Base-by-base conservation (phyloP, 2,888 invertebrate species). In the Tubiluchus corallicola region DNA sequence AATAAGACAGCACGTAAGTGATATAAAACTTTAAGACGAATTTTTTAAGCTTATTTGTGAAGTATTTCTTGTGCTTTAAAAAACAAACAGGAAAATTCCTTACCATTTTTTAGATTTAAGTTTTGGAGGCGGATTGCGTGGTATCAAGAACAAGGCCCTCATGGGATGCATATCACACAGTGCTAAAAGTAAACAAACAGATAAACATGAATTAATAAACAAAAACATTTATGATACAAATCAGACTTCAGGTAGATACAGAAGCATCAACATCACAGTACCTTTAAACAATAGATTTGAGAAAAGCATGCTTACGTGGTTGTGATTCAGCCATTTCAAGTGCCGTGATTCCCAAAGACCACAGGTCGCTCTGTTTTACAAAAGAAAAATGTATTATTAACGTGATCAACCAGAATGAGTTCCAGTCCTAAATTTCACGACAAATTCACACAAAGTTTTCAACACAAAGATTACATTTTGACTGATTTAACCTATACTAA, bases 311-410 rank as follows among this genome's bases (percentile, higher is more conserved):
- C 65, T 63, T 56, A 67, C 66, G 94, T 50, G 96, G 96, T 68
- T 94, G 92, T 58, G 90, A 90, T 71, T 99, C 98, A 47, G 98
- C 96, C 98, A 99, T 99, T 74, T 99, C 98, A 51, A 99, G 74
- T 43, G 96, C 90, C 47, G 96, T 98, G 60, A 99, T 99, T 58
- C 96, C 71, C 48, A 73, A 55, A n/a, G 72, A 72, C 72, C 72
- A 72, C 41, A 73, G 55, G 56, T 72, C 72, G 55, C 70, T 70
- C 61, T 69, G 57, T 21, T 57, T 57, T 4, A 46, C 13, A 42
- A n/a, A 39, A n/a, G n/a, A n/a, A n/a, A n/a, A n/a, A n/a, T n/a
- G n/a, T n/a, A n/a, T n/a, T n/a, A n/a, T n/a, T n/a, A n/a, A n/a
- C n/a, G n/a, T n/a, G n/a, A n/a, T n/a, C n/a, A n/a, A n/a, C n/a